A percentile compares a stretch with the other conserved stretches of the same genome.
Evolutionary conservation across 2,888 invertebrate genomes (phyloP).

Genomic region (Macrosoma leucophasiata): DNA sequence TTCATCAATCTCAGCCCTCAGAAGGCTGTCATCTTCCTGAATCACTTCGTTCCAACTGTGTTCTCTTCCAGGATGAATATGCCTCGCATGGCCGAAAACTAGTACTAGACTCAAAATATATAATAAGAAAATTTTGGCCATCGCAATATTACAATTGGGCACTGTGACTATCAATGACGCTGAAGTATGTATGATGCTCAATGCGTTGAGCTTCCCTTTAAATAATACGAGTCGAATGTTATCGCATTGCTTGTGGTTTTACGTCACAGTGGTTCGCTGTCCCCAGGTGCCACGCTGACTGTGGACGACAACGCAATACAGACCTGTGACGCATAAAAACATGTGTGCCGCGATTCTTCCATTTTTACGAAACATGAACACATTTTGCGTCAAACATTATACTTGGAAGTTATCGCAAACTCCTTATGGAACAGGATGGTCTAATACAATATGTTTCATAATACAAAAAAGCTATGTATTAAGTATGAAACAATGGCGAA

Average conservation of each 20-base stretch:
- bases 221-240: conserved; percentile 31
- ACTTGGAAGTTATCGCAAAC: too few species aligned
- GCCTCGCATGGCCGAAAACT: conserved; percentile 33
- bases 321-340: neutral
- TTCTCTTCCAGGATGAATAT: conserved; percentile 36
- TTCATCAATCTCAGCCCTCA: too few species aligned
- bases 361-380: too few species aligned
- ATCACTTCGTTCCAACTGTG: conserved; percentile 3
- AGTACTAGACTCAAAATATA: conserved; percentile 27
- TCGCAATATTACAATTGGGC: conserved; percentile 21
- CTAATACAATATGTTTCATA: too few species aligned
- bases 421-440: too few species aligned
- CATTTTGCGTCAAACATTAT: too few species aligned
- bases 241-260: conserved; percentile 30
- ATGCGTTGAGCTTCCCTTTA: conserved; percentile 36
- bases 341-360: too few species aligned
- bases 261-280: conserved; percentile 11
- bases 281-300: conserved; percentile 31
- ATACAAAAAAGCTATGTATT: too few species aligned
- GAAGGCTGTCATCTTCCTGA: too few species aligned
- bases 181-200: conserved; percentile 27
- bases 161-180: conserved; percentile 14
- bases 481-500: too few species aligned
- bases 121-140: conserved; percentile 28
- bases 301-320: too few species aligned